Evolutionary conservation across 2,113 vertebrate genomes (phyloP).

Genomic region (Chlorodrepanis virens): DNA sequence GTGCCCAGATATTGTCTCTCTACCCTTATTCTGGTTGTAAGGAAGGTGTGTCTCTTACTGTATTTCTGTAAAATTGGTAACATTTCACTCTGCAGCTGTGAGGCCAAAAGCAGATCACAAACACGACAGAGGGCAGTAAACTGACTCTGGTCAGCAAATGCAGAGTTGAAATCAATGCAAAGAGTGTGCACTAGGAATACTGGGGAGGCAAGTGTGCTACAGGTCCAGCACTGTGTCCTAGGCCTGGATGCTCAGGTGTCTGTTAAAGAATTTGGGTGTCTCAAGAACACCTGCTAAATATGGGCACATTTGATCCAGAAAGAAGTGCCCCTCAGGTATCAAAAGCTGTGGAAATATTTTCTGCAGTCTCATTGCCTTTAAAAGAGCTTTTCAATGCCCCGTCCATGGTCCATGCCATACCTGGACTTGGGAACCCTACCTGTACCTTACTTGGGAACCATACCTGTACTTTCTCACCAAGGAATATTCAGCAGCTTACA

Average conservation of each 20-base stretch:
- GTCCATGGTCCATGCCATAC: background rate
- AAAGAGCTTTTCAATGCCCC: background rate
- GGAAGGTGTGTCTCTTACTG: background rate
- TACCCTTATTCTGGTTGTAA: background rate
- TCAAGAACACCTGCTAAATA: background rate
- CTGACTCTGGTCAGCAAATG: background rate
- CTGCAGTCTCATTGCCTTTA: background rate
- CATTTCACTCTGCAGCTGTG: background rate
- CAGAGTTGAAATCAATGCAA: background rate
- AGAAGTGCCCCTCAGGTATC: background rate
- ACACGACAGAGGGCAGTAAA: background rate
- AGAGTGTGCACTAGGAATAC: accelerated
- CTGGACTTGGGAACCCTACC: background rate
- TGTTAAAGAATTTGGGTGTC: background rate
- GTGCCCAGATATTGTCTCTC: background rate
- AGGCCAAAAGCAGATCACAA: background rate
- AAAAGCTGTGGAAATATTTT: background rate
- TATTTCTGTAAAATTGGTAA: background rate
- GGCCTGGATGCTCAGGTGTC: background rate
- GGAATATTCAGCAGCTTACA: background rate
- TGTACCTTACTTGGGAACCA: too few species aligned
- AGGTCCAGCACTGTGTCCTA: background rate
- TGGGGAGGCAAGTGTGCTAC: background rate
- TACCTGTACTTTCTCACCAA: background rate
- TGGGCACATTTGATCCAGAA: background rate